Base-by-base conservation (phyloP, 2,113 vertebrate species). In the Chaetodon trifascialis region DNA sequence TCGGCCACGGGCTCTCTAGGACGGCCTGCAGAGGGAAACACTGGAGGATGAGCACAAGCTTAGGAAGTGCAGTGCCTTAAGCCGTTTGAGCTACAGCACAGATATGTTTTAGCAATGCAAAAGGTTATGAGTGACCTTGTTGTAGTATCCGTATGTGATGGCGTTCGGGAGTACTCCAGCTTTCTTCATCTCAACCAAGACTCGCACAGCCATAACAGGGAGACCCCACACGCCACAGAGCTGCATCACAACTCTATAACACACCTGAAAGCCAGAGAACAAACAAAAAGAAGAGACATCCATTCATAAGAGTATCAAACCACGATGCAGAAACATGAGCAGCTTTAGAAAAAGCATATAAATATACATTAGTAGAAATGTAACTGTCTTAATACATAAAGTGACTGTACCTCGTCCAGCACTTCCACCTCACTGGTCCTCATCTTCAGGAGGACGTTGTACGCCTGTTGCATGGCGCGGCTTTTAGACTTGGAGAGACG, bases 141-240 rank as follows among this genome's bases (percentile, higher is more conserved):
- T 99, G 93, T 99, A 99, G 92, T 99, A 99, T 90, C 98, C 98
- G 0, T 99, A 99, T 76, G 98, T 99, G 92, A 99, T 99, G 74
- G 98, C 98, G 88, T 99, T 99, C 54, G 97, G 97, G 10, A 96
- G 95, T 75, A 99, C 95, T 74, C 97, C 97, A 73, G 97, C 97
- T 92, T 96, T 97, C 91, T 97, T 99, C 97, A 99, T 99, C 95
- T 99, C 98, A 87, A 98, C 96, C 69, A 98, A 94, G 67, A 99
- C 97, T 87, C 97, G 96, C 70, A 99, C 98, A 2, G 98, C 98
- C 95, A 99, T 95, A 56, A 99, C 97, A 66, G 98, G 98, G 66
- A 98, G 96, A 52, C 95, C 95, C 96, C 96, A 99, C 75, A 97
- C 91, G 17, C 98, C 98, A 67, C 98, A 99, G 68, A 99, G 96